phyloP scores from a whole-genome alignment of 2,888 invertebrate species.

The Philereme vetulata region DNA sequence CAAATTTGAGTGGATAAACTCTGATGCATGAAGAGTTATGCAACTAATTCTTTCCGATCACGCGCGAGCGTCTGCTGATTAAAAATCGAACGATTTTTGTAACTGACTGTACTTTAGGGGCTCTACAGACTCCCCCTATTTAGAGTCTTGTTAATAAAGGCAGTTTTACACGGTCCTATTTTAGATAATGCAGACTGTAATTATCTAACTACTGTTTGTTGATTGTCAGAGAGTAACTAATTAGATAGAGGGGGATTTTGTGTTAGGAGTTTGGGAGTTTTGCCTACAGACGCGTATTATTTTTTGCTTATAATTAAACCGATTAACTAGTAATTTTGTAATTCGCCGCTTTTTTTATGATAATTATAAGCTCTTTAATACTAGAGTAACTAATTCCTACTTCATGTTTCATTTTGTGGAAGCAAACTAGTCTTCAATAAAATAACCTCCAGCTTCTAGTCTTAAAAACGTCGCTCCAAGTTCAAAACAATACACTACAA shows the following conservation, averaged over 20 bases:
- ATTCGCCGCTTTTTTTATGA: no score
- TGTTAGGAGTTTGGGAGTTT: slow-evolving; percentile 7
- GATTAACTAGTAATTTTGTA: no score
- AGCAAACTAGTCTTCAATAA: no score
- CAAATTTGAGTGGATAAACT: slow-evolving; percentile 11
- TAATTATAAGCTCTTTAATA: no score
- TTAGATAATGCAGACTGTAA: slow-evolving; percentile 18
- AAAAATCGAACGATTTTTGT: slow-evolving; percentile 82
- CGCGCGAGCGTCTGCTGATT: slow-evolving; percentile 73
- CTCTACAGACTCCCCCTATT: slow-evolving; percentile 1
- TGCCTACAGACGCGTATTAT: slow-evolving; percentile 9
- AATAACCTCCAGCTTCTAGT: no score
- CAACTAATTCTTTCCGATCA: slow-evolving; percentile 71
- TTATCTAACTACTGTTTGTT: slow-evolving; percentile 20
- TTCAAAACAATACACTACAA: slow-evolving; percentile 3
- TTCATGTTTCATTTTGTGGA: no score
- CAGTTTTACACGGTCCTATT: slow-evolving; percentile 19
- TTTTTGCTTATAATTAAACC: no score
- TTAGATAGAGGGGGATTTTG: slow-evolving; percentile 15
- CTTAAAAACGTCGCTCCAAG: neutral
- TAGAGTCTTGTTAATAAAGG: slow-evolving; percentile 25
- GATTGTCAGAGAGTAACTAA: slow-evolving; percentile 27
- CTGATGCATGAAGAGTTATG: slow-evolving; percentile 58
- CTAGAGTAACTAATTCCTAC: no score
- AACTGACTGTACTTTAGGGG: slow-evolving; percentile 66